Conservation (phyloP, 1,140 invertebrate species). For the Cherax destructor region DNA sequence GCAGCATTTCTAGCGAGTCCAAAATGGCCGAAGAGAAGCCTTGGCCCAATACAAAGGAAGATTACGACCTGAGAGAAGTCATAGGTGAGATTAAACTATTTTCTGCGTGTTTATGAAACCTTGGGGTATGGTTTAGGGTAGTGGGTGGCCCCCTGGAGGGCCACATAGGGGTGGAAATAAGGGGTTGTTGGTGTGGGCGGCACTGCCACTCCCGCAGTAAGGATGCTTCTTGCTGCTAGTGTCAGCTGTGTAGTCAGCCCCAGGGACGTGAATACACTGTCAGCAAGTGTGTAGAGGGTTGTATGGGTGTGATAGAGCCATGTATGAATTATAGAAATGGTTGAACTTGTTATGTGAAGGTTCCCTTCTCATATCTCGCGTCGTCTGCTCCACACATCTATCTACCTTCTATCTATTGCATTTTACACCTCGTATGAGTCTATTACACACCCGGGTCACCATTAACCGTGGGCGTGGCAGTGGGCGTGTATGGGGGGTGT, state of each 20-base stretch:
- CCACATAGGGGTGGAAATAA: background rate
- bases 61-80: conserved; percentile 95
- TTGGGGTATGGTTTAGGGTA: background rate
- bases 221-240: conserved; percentile 7
- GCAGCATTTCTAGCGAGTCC: conserved; percentile 78
- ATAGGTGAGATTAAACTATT: conserved; percentile 83
- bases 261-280: conserved; percentile 12
- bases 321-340: background rate
- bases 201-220: conserved; percentile 22
- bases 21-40: conserved; percentile 79
- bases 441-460: too few species aligned
- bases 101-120: background rate
- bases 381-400: conserved; percentile 9
- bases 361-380: conserved; percentile 26
- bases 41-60: conserved; percentile 95
- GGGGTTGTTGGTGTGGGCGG: background rate
- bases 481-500: background rate
- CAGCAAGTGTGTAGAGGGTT: background rate
- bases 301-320: background rate
- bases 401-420: too few species aligned
- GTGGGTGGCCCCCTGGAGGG: background rate
- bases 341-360: background rate
- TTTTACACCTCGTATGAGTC: too few species aligned
- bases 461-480: background rate
- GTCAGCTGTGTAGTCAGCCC: too few species aligned